Conservation (phyloP, 2,888 invertebrate genomes). For the Tetranychus truncatus region DNA sequence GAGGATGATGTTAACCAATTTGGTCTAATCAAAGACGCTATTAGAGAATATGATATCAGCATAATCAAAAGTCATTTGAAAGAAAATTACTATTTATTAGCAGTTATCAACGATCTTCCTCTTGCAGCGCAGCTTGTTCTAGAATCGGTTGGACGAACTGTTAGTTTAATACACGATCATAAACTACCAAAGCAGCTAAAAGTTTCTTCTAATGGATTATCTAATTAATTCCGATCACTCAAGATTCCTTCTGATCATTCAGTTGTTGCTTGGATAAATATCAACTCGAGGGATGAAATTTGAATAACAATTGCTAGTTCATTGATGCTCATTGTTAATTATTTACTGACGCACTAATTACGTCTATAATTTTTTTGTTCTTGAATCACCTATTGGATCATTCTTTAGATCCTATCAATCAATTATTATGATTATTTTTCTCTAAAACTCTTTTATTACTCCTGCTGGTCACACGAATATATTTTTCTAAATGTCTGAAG, state of each 20-base stretch:
- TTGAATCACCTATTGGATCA: too few relatives aligned
- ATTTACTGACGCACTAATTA: too few relatives aligned
- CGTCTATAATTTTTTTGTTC: too few relatives aligned
- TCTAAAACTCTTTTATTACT: too few relatives aligned
- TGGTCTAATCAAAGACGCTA: constrained; percentile 12
- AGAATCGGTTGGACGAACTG: not conserved
- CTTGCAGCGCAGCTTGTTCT: constrained; percentile 7
- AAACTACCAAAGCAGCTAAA: not conserved
- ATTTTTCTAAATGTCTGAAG: too few relatives aligned
- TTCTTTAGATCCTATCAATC: too few relatives aligned
- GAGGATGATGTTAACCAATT: constrained; percentile 16
- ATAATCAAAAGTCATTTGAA: not conserved
- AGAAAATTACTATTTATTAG: constrained; percentile 7
- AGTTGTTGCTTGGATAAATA: too few relatives aligned
- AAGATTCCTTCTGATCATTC: not conserved
- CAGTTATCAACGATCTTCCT: constrained; percentile 11
- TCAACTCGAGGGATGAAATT: too few relatives aligned
- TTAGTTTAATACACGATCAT: not conserved
- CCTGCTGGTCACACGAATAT: too few relatives aligned
- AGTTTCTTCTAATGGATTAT: not conserved
- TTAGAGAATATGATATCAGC: constrained; percentile 6
- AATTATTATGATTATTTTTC: too few relatives aligned
- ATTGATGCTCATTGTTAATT: too few relatives aligned
- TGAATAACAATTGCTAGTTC: too few relatives aligned
- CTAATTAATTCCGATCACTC: not conserved